Conservation (phyloP, 2,888 invertebrate genomes). For the Polyommatus iphigenia region DNA sequence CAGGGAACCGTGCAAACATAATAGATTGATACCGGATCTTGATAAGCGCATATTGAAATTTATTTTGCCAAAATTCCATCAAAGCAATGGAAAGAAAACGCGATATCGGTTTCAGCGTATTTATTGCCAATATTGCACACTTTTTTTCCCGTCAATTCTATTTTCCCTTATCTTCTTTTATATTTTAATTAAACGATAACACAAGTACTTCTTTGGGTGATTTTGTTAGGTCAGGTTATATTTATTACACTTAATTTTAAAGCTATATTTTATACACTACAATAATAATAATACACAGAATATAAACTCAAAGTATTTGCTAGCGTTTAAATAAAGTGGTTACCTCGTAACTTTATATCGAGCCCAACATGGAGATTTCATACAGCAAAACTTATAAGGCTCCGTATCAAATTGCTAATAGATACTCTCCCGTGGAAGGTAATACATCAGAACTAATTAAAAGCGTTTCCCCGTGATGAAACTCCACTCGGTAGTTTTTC, state of each 20-base stretch:
- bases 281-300: not conserved
- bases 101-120: slow-evolving; percentile 43
- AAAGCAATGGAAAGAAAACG: slow-evolving; percentile 43
- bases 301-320: not conserved
- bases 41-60: slow-evolving; percentile 63
- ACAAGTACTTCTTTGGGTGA: not conserved
- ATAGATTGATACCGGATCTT: slow-evolving; percentile 70
- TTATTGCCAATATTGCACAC: slow-evolving; percentile 38
- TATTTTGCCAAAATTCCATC: slow-evolving; percentile 56
- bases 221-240: not conserved
- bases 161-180: slow-evolving; percentile 26
- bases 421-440: not conserved
- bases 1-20: slow-evolving; percentile 66
- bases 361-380: not conserved
- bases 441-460: slow-evolving; percentile 27
- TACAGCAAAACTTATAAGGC: not conserved
- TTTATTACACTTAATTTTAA: not conserved
- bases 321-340: not conserved
- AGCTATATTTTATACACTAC: not conserved
- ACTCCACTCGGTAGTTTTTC: slow-evolving; percentile 37
- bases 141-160: slow-evolving; percentile 33
- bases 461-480: slow-evolving; percentile 1
- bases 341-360: not conserved
- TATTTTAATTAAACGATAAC: slow-evolving; percentile 17
- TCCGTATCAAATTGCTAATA: not conserved